Evolutionary conservation across 2,797 vertebrate genomes (phyloP).

Genomic region (Hapalemur alaotrensis): DNA sequence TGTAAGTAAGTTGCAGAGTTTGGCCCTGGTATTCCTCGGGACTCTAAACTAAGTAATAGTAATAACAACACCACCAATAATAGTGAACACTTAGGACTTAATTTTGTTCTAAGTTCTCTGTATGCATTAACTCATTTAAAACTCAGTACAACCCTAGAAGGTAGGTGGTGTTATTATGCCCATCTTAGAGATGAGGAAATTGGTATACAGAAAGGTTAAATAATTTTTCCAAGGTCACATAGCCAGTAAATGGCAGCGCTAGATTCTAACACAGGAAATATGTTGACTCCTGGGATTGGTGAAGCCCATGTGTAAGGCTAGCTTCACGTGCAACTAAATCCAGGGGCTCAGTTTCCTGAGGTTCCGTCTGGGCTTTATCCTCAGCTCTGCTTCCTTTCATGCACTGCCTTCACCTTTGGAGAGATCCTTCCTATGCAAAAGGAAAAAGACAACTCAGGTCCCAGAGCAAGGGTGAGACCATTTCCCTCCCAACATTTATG

Average conservation of each 20-base stretch:
- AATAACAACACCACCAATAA: background rate
- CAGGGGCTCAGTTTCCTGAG: background rate
- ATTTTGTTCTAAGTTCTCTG: background rate
- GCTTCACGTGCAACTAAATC: background rate
- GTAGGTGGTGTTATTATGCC: background rate
- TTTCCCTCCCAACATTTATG: background rate
- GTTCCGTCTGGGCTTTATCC: background rate
- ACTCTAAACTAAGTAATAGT: background rate
- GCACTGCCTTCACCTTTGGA: background rate
- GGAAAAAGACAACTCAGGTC: background rate
- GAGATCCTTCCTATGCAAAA: background rate
- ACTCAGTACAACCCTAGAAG: background rate
- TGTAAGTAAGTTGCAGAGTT: background rate
- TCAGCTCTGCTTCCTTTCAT: background rate
- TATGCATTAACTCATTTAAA: background rate
- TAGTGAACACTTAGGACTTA: background rate
- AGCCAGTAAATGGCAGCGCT: background rate
- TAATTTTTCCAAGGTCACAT: background rate
- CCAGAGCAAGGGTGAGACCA: background rate
- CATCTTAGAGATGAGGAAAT: background rate
- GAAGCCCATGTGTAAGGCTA: background rate
- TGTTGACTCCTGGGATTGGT: background rate
- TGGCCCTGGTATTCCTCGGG: background rate
- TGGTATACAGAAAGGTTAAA: background rate
- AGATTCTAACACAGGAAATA: background rate